Evolutionary conservation across 2,888 invertebrate genomes (phyloP).

Genomic region (Melanostoma scalare): DNA sequence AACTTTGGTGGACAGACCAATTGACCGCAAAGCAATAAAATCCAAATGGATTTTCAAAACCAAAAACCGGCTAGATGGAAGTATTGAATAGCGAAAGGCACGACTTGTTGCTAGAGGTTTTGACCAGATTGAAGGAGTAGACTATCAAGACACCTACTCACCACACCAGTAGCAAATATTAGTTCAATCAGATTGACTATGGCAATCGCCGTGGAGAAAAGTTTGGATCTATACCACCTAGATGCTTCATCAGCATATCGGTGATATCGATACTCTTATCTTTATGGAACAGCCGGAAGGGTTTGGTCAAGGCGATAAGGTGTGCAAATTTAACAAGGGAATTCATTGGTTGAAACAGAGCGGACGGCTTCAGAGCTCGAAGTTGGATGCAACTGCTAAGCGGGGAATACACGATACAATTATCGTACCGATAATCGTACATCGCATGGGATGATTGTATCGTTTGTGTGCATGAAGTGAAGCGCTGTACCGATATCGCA

Average conservation of each 20-base stretch:
- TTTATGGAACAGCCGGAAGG: slow-evolving; percentile 38
- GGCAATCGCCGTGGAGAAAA: slow-evolving; percentile 9
- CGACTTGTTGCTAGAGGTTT: slow-evolving; percentile 10
- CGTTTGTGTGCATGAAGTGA: too few species aligned
- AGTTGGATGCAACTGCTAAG: too few species aligned
- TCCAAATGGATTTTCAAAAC: slow-evolving; percentile 25
- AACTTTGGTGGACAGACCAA: slow-evolving; percentile 28
- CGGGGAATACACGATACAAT: too few species aligned
- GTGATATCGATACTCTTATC: neutral
- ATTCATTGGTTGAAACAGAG: too few species aligned
- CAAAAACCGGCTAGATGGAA: slow-evolving; percentile 23
- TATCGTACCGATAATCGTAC: too few species aligned
- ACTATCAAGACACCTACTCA: slow-evolving; percentile 14
- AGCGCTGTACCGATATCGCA: too few species aligned
- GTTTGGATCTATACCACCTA: slow-evolving; percentile 2
- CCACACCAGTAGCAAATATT: slow-evolving; percentile 22
- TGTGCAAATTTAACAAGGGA: slow-evolving; percentile 19
- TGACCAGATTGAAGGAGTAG: slow-evolving; percentile 22
- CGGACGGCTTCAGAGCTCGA: too few species aligned
- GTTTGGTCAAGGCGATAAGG: slow-evolving; percentile 6
- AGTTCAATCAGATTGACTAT: slow-evolving; percentile 13
- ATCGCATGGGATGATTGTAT: too few species aligned
- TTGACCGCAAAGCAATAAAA: neutral
- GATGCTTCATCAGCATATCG: slow-evolving; percentile 21
- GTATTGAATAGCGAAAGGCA: slow-evolving; percentile 14